phyloP scores from a whole-genome alignment of 2,797 vertebrate genomes.

The Coranthus polyacanthus region DNA sequence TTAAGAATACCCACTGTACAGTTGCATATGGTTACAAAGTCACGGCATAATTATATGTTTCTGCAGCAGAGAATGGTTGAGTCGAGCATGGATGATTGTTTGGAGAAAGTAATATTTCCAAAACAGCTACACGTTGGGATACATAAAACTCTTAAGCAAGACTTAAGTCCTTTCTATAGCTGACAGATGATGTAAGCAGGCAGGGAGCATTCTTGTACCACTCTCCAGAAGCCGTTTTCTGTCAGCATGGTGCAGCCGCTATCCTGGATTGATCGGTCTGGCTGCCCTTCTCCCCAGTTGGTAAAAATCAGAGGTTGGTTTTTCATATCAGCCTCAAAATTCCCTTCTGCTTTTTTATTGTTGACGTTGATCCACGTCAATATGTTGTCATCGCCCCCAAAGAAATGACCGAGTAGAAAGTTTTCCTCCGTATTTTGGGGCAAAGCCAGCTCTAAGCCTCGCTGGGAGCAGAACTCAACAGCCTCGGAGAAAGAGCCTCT shows the following conservation, averaged over 20 bases:
- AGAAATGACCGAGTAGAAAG: slow-evolving; percentile 23
- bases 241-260: slow-evolving; percentile 47
- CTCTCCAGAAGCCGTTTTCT: slow-evolving; percentile 14
- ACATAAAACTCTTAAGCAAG: too few relatives aligned
- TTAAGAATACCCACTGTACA: too few relatives aligned
- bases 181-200: slow-evolving; percentile 52
- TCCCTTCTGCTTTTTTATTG: slow-evolving; percentile 14
- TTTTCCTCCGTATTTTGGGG: slow-evolving; percentile 53
- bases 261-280: slow-evolving; percentile 32
- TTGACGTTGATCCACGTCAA: slow-evolving; percentile 51
- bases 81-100: too few relatives aligned
- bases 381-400: not conserved
- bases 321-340: slow-evolving; percentile 28
- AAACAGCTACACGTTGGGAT: too few relatives aligned
- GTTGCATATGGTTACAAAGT: too few relatives aligned
- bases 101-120: too few relatives aligned
- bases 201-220: slow-evolving; percentile 32
- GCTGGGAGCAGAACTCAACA: slow-evolving; percentile 32
- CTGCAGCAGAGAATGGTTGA: too few relatives aligned
- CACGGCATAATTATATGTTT: too few relatives aligned
- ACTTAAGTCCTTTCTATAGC: slow-evolving; percentile 15
- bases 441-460: slow-evolving; percentile 50
- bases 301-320: slow-evolving; percentile 34
- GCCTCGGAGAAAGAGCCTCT: slow-evolving; percentile 37
- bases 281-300: slow-evolving; percentile 47